Evolutionary conservation across 1,140 invertebrate species (phyloP).

Genomic region (Lepidurus apus): DNA sequence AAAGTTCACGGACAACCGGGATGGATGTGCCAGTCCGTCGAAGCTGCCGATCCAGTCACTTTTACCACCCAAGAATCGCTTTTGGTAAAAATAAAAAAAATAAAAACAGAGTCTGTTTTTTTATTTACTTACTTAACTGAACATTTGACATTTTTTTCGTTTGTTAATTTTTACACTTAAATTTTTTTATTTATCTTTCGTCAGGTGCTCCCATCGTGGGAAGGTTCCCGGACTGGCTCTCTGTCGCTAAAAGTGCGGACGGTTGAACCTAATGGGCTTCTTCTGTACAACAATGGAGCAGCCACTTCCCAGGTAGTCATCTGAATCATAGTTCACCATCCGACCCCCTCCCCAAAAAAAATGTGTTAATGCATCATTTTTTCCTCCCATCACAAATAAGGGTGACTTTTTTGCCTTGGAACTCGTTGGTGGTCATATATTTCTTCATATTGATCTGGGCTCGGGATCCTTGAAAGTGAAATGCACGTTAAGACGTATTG

Average conservation of each 20-base stretch:
- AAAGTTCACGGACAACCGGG: slow-evolving; percentile 79
- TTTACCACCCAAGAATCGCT: slow-evolving; percentile 85
- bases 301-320: slow-evolving; percentile 36
- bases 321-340: slow-evolving; percentile 24
- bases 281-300: slow-evolving; percentile 84
- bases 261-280: slow-evolving; percentile 85
- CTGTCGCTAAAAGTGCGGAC: slow-evolving; percentile 91
- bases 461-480: slow-evolving; percentile 81
- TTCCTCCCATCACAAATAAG: slow-evolving; percentile 45
- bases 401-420: slow-evolving; percentile 90
- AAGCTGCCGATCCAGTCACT: slow-evolving; percentile 77
- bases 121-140: not conserved
- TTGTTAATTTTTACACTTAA: slow-evolving; percentile 7
- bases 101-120: not conserved
- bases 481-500: slow-evolving; percentile 70
- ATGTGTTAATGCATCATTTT: slow-evolving; percentile 6
- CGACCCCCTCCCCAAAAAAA: slow-evolving; percentile 25
- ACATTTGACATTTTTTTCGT: not conserved
- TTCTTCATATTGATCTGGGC: slow-evolving; percentile 83
- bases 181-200: slow-evolving; percentile 34
- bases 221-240: slow-evolving; percentile 73
- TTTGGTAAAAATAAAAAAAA: slow-evolving; percentile 54
- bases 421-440: slow-evolving; percentile 85
- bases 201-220: slow-evolving; percentile 80
- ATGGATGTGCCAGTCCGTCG: slow-evolving; percentile 81